A percentile compares a stretch with the other conserved stretches of the same genome.
phyloP scores from a whole-genome alignment of 1,140 invertebrate species.

The Drosophila suzukii region DNA sequence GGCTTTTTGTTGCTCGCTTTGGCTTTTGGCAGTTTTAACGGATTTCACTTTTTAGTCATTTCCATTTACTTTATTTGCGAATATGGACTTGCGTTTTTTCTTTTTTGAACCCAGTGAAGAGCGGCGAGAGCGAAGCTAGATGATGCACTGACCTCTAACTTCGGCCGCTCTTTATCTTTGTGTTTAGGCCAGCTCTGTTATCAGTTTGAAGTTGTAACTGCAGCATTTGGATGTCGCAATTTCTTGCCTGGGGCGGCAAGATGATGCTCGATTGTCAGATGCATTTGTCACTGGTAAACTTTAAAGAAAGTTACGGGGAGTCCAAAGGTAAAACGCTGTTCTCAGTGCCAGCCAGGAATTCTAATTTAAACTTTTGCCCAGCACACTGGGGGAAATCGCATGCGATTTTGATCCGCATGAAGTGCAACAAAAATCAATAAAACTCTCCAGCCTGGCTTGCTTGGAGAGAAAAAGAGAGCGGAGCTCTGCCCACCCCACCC shows the following conservation, averaged over 20 bases:
- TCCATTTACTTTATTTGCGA: constrained; percentile 62
- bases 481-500: background rate
- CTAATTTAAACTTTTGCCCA: background rate
- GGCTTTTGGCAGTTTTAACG: constrained; percentile 30
- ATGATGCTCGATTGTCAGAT: background rate
- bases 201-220: constrained; percentile 20
- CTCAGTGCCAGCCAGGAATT: background rate
- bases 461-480: background rate
- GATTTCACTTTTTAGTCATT: constrained; percentile 68
- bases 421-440: constrained; percentile 65
- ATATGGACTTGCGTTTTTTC: constrained; percentile 31
- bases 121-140: background rate
- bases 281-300: background rate
- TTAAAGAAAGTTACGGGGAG: background rate
- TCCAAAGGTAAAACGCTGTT: background rate
- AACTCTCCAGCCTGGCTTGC: constrained; percentile 31
- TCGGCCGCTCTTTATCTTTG: constrained; percentile 23
- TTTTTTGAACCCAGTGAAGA: constrained; percentile 1
- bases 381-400: constrained; percentile 24
- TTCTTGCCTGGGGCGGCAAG: background rate
- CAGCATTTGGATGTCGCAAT: constrained; percentile 10
- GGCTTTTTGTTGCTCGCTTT: constrained; percentile 1
- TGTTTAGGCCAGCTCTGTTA: background rate
- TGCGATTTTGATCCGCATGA: constrained; percentile 26
- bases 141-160: constrained; percentile 76